Conservation (phyloP, 2,888 invertebrate genomes). For the Mythimna lalbum region DNA sequence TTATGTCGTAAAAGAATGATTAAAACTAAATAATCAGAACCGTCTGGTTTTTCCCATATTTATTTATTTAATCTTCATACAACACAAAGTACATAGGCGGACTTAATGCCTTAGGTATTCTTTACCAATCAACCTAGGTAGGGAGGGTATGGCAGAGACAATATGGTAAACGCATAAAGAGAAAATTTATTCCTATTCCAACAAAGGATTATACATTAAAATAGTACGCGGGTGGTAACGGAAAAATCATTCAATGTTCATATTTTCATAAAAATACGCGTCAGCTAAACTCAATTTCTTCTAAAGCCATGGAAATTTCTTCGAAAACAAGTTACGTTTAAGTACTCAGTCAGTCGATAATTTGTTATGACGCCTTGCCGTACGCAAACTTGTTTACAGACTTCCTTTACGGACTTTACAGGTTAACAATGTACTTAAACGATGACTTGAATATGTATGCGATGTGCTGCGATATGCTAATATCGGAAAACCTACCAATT, state of each 20-base stretch:
- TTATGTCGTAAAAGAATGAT: too few relatives aligned
- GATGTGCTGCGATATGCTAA: slow-evolving; percentile 26
- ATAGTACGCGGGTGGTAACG: too few relatives aligned
- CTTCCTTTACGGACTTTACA: slow-evolving; percentile 22
- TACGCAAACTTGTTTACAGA: slow-evolving; percentile 41
- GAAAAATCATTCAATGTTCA: neutral
- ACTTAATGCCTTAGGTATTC: too few relatives aligned
- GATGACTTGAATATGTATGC: slow-evolving; percentile 27
- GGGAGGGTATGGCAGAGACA: too few relatives aligned
- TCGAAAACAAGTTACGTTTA: slow-evolving; percentile 39
- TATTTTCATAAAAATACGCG: neutral
- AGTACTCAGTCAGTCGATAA: slow-evolving; percentile 32
- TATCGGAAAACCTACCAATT: slow-evolving; percentile 19
- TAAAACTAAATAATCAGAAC: neutral
- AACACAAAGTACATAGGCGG: too few relatives aligned
- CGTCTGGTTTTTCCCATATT: too few relatives aligned
- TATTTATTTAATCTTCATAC: too few relatives aligned
- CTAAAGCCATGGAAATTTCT: neutral
- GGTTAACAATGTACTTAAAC: slow-evolving; percentile 43
- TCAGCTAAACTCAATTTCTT: slow-evolving; percentile 3
- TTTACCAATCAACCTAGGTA: too few relatives aligned
- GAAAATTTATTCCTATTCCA: too few relatives aligned
- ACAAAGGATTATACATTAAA: too few relatives aligned
- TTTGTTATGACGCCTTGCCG: slow-evolving; percentile 37
- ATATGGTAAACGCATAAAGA: too few relatives aligned